phyloP scores from a whole-genome alignment of 1,140 invertebrate species.

The Marisa cornuarietis region DNA sequence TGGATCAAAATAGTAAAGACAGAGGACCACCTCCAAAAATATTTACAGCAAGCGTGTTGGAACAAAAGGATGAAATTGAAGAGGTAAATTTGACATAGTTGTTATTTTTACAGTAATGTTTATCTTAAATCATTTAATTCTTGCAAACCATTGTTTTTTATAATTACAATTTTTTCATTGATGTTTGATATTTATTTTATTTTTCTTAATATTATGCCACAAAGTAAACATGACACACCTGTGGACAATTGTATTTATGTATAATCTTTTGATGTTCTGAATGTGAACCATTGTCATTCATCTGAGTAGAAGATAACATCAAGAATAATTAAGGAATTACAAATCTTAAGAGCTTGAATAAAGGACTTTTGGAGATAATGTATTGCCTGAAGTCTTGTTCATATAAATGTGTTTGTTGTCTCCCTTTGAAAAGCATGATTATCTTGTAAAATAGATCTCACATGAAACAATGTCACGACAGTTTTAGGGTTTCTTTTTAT shows the following conservation, averaged over 20 bases:
- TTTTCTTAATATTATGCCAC: background rate
- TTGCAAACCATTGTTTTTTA: background rate
- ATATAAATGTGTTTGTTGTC: background rate
- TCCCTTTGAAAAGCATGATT: background rate
- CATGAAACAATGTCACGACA: too few species aligned
- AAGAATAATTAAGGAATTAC: too few species aligned
- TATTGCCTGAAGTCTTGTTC: background rate
- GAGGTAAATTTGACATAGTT: slow-evolving; percentile 26
- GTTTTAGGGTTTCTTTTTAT: too few species aligned
- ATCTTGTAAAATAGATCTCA: background rate
- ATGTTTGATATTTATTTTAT: background rate
- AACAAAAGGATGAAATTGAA: slow-evolving; percentile 32
- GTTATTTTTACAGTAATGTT: slow-evolving; percentile 8
- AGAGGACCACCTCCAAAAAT: slow-evolving; percentile 23
- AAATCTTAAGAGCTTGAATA: too few species aligned
- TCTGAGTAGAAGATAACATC: too few species aligned
- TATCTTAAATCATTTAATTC: background rate
- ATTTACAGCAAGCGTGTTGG: slow-evolving; percentile 22
- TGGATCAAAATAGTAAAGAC: slow-evolving; percentile 7
- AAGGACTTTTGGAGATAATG: background rate
- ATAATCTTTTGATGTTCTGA: background rate
- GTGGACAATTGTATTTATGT: background rate
- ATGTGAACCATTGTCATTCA: too few species aligned
- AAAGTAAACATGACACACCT: background rate
- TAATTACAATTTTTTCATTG: background rate